Conservation (phyloP, 2,888 invertebrate species). For the Globia sparganii region DNA sequence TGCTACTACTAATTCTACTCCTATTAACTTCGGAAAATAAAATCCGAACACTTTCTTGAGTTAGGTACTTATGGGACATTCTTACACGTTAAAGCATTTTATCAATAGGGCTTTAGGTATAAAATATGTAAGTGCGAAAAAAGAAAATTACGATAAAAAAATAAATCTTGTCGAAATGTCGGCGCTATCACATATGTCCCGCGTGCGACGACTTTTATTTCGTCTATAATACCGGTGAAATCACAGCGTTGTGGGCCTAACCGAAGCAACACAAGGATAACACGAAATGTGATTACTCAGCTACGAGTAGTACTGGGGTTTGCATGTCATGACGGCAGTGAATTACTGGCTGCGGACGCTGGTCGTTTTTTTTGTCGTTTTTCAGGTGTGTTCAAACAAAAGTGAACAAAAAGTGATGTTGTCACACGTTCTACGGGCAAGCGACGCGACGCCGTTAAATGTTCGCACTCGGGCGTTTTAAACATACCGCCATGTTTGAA, state of each 20-base stretch:
- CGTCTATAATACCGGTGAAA: constrained; percentile 76
- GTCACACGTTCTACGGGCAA: constrained; percentile 74
- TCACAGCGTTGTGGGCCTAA: constrained; percentile 80
- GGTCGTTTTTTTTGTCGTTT: constrained; percentile 71
- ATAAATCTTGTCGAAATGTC: constrained; percentile 44
- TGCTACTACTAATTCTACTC: constrained; percentile 21
- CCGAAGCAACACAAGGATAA: constrained; percentile 84
- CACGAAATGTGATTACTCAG: constrained; percentile 88
- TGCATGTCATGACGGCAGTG: constrained; percentile 84
- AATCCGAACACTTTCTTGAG: neutral
- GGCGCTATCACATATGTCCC: constrained; percentile 55
- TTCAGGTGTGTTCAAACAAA: constrained; percentile 82
- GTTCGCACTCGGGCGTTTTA: constrained; percentile 81
- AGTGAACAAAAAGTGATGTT: constrained; percentile 82
- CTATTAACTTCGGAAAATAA: constrained; percentile 1
- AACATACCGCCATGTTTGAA: constrained; percentile 79
- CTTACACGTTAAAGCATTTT: constrained; percentile 11
- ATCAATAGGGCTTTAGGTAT: constrained; percentile 18
- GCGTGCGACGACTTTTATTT: constrained; percentile 72
- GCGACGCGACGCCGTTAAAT: constrained; percentile 77
- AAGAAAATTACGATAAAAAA: constrained; percentile 43
- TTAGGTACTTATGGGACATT: neutral
- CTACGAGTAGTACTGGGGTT: constrained; percentile 75
- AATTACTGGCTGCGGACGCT: constrained; percentile 78
- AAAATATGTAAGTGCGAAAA: constrained; percentile 28